Evolutionary conservation across 2,113 vertebrate genomes (phyloP), one percentile per base, ranked within the genome.

Genomic region (Amphiprion ocellaris): DNA sequence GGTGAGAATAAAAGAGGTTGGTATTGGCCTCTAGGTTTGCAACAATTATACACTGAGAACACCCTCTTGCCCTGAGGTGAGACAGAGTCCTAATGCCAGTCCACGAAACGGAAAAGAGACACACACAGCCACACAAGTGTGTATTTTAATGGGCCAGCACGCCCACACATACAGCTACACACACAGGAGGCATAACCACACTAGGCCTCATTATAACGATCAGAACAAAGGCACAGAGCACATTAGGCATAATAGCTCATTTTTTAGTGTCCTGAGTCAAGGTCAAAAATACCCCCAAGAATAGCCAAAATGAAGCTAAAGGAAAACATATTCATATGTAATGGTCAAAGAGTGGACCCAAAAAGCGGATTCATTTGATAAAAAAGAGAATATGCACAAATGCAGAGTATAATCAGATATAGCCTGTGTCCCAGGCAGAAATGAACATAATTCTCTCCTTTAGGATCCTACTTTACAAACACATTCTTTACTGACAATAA

Each of bases 171-270:
- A 67, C 28, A 17, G 4, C 28, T 54, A 52, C 71, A 74, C 65
- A 81, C 63, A 68, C 3, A 28, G 69, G n/a, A 86, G 39, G 50
- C 46, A 75, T 19, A 41, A 76, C 80, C 67, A 69, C 69, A 75
- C 74, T 69, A 77, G 74, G 58, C 54, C 62, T 90, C 64, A 77
- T 85, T 85, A 89, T 68, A 62, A 86, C 64, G 63, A 90, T 81
- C 67, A 72, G 30, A 83, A 54, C 74, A 63, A 64, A 81, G 69
- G 81, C 82, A 69, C 79, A 39, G 55, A 77, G 58, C 39, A 77
- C 71, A 87, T 81, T 80, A 74, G 24, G 47, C 54, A 69, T 55
- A 83, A 77, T 74, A 71, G 66, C 49, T 16, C 10, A 54, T 66
- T 70, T 81, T 68, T 79, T 44, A 49, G 30, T 19, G 24, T 55